These are phyloP conservation scores for Anomalospiza imberbis DNA, from an alignment of 2,797 vertebrate species.

Conservation along the genomic window DNA sequence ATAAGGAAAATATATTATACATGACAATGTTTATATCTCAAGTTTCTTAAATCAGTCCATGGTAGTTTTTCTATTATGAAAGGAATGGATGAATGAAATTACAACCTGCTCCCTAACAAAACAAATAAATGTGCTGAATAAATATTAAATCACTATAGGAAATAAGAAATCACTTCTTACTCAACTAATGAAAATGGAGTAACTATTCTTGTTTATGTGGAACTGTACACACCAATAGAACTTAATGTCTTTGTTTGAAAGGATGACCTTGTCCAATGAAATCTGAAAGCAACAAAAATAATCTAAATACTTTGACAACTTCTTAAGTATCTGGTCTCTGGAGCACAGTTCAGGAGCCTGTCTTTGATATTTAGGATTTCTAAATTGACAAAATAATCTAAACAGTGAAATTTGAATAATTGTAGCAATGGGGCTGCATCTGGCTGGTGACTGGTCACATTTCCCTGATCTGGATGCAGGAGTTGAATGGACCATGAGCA, in stretches of 20 bases:
- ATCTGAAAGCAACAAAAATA: not conserved
- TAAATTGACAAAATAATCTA: not conserved
- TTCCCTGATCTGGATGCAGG: not conserved
- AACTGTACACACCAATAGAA: not conserved
- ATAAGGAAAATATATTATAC: not conserved
- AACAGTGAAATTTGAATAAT: not conserved
- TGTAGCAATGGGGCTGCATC: not conserved
- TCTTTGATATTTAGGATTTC: not conserved
- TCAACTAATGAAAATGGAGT: not conserved
- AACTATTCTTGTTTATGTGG: not conserved
- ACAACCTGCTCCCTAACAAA: not conserved
- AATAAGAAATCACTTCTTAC: not conserved
- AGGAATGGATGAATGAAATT: slow-evolving; percentile 6
- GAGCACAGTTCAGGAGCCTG: not conserved
- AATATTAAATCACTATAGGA: slow-evolving; percentile 6
- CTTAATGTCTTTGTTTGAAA: not conserved
- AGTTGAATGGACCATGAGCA: not conserved
- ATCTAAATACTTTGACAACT: not conserved
- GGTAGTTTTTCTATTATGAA: not conserved
- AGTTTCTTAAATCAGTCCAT: not conserved
- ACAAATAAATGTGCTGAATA: not conserved
- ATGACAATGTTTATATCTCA: not conserved
- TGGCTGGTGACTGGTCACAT: not conserved
- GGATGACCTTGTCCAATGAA: not conserved
- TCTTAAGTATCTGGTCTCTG: not conserved